Base-by-base conservation (phyloP, 2,113 vertebrate species). In the Aphyosemion australe region DNA sequence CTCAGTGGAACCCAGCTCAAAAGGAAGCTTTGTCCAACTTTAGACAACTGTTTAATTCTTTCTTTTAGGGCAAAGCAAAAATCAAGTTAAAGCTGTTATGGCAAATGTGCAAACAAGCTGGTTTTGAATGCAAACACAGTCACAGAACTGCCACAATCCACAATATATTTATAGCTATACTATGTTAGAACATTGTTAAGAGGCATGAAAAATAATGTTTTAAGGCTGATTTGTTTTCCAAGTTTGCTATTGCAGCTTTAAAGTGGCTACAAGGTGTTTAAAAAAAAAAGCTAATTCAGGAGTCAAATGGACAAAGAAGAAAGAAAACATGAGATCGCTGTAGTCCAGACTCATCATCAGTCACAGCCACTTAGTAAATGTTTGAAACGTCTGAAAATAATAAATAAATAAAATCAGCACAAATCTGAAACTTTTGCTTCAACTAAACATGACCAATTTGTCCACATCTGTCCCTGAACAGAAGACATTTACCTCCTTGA, bases 21-120 rank as follows among this genome's bases (percentile, higher is more conserved):
- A 79, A 78, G 75, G 70, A 48, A 57, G 78, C 85, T 79, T 81
- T 85, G 71, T 83, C 31, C 48, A 42, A 48, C 21, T 54, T 14
- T 31, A 5, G 19, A 19, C 15, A 49, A 19, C 11, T 15, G 16
- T 48, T 26, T 47, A 76, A 55, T 71, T 64, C 57, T 4, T 60
- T 26, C 26, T 26, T 26, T 59, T 14, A 6, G 48, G 49, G 21
- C n/a, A 70, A 69, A 50, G 61, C 18, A 9, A 53, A 45, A 13
- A 31, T n/a, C 9, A 37, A 20, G 26, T 37, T 37, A 37, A 37
- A 37, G 34, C 6, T 26, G 26, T 26, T 26, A 5, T 26, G 26
- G 5, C 1, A 5, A 26, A 26, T 26, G 3, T 26, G 26, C 5
- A 26, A 26, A 26, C 26, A 26, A 26, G 26, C 26, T 26, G 26